Evolutionary conservation across 2,888 invertebrate species (phyloP).

Genomic region (Amphimallon solstitiale): DNA sequence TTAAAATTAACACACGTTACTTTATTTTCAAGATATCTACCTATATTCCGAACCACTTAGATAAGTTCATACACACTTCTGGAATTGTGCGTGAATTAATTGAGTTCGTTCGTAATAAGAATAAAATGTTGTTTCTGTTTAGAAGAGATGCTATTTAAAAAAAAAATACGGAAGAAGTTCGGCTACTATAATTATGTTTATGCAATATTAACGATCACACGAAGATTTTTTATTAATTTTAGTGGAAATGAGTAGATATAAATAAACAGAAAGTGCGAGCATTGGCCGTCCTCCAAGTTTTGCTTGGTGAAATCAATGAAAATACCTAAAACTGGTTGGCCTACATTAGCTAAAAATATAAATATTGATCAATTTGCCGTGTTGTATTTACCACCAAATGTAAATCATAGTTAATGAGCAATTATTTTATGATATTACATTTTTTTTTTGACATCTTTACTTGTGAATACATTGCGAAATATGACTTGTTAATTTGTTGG

Average conservation of each 20-base stretch:
- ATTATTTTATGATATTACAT: neutral
- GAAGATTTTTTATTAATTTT: slow-evolving; percentile 24
- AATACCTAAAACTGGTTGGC: slow-evolving; percentile 21
- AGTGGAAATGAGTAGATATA: slow-evolving; percentile 6
- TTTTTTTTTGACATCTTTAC: neutral
- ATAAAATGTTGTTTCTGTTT: no score
- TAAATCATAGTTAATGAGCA: neutral
- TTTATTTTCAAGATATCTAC: no score
- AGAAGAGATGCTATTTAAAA: no score
- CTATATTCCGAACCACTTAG: no score
- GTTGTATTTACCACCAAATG: neutral
- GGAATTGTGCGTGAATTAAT: no score
- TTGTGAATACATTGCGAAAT: no score
- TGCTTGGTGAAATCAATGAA: slow-evolving; percentile 10
- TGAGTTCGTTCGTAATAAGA: no score
- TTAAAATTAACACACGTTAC: no score
- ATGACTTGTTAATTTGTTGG: no score
- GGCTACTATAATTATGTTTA: neutral
- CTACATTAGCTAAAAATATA: slow-evolving; percentile 16
- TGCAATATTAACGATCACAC: slow-evolving; percentile 5
- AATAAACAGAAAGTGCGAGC: slow-evolving; percentile 23
- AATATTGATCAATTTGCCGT: slow-evolving; percentile 10
- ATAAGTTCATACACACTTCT: no score
- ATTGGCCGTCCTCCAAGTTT: slow-evolving; percentile 23
- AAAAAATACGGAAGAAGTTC: no score